Conservation (phyloP, 2,113 vertebrate species). For the Tachuris rubrigastra region DNA sequence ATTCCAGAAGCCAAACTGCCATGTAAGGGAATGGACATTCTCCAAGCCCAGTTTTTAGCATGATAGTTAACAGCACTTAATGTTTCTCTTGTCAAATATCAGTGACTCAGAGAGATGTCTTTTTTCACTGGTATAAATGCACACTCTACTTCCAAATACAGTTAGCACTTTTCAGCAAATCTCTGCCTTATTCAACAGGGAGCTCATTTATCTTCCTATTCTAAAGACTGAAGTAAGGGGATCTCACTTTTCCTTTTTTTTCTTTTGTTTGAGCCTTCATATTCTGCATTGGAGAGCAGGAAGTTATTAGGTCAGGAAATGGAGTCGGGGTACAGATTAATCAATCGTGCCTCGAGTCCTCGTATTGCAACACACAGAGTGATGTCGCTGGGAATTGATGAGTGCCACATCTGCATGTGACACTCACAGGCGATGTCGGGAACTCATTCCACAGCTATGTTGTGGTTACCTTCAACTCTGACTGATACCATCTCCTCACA, state of each 20-base stretch:
- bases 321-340: constrained; percentile 42
- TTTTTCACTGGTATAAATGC: constrained; percentile 33
- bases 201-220: constrained; percentile 42
- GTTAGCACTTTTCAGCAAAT: constrained; percentile 24
- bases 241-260: background rate
- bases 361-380: constrained; percentile 31
- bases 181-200: constrained; percentile 15
- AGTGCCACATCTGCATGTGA: constrained; percentile 38
- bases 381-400: constrained; percentile 40
- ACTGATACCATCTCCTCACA: background rate
- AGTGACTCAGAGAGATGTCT: background rate
- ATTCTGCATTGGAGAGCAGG: background rate
- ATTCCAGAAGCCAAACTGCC: constrained; percentile 27
- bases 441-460: constrained; percentile 24
- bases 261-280: constrained; percentile 20
- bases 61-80: background rate
- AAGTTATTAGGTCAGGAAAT: constrained; percentile 49
- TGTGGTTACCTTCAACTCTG: constrained; percentile 33
- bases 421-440: background rate
- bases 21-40: background rate
- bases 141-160: background rate
- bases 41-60: background rate
- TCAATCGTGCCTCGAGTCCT: constrained; percentile 1
- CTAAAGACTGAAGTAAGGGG: background rate
- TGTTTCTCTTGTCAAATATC: background rate